Percentiles rank a stretch among this genome's conserved stretches.
Conservation (phyloP, 2,797 vertebrate species). For the Melanotaenia boesemani region DNA sequence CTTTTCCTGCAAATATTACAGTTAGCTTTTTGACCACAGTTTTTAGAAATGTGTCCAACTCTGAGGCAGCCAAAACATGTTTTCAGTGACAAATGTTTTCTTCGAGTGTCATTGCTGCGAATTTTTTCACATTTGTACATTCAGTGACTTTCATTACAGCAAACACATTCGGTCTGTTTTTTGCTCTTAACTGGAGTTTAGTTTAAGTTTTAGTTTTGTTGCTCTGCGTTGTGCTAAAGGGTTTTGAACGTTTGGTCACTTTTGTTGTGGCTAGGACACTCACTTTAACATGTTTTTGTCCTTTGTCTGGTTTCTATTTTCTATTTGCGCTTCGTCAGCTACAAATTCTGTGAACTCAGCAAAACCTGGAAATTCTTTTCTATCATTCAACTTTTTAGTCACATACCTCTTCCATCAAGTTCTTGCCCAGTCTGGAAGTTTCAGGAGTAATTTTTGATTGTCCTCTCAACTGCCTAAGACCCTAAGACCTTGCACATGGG, state of each 20-base stretch:
- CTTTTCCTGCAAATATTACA: neutral
- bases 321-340: neutral
- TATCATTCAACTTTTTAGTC: conserved; percentile 1
- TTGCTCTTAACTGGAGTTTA: neutral
- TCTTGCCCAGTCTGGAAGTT: conserved; percentile 6
- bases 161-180: neutral
- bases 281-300: neutral
- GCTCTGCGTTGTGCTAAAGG: neutral
- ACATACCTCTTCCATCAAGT: neutral
- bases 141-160: conserved; percentile 2
- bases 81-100: neutral
- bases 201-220: neutral
- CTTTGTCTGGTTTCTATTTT: neutral
- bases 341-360: neutral
- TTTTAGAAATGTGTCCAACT: conserved; percentile 1
- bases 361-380: neutral
- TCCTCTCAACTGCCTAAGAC: conserved; percentile 4
- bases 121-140: conserved; percentile 14
- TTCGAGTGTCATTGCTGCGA: neutral
- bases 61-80: neutral
- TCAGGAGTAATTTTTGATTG: conserved; percentile 4
- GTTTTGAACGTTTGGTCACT: neutral
- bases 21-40: neutral
- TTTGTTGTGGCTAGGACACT: neutral
- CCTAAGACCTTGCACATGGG: neutral